Evolutionary conservation across 2,113 vertebrate genomes (phyloP), one percentile per base, ranked within the genome.

Genomic region (Plotosus lineatus): DNA sequence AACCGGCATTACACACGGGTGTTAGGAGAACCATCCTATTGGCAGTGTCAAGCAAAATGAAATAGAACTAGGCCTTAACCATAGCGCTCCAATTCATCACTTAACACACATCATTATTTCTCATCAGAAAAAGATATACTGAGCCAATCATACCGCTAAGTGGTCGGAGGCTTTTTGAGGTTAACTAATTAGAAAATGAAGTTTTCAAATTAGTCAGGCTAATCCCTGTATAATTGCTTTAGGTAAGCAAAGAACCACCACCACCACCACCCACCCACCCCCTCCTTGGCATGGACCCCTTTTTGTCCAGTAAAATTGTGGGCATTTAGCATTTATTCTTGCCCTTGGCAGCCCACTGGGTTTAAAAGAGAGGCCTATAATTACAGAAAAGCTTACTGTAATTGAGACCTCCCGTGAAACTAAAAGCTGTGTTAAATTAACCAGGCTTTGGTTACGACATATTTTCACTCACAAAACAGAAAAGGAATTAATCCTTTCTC

Each of bases 1-100:
- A 84, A 87, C 85, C 84, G 79, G 82, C 76, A 3, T 80, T 85
- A 84, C 73, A 90, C 86, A 81, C 82, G 76, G 84, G 87, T 84
- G 86, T 84, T 90, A 88, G 86, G 88, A 91, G 89, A 88, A 92
- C 91, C 91, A 90, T 90, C 90, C 90, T 86, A 90, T 88, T 81
- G 86, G 88, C 85, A 86, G 82, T 86, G 84, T 87, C 85, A 86
- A 87, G 84, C 85, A 79, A 84, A 86, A 83, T n/a, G 50, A 85
- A 44, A 79, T 82, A 80, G 74, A 89, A 87, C 61, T 81, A 86
- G 78, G 28, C 46, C 81, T 75, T 85, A 87, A 80, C 9, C n/a
- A 44, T 0, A 40, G 7, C 40, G 40, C 26, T 44, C 60, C 28
- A 78, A 50, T 15, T 31, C 3, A 80, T 79, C 87, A 88, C 48